phyloP scores from a whole-genome alignment of 2,113 vertebrate genomes.

The Notarius quadriscutis region DNA sequence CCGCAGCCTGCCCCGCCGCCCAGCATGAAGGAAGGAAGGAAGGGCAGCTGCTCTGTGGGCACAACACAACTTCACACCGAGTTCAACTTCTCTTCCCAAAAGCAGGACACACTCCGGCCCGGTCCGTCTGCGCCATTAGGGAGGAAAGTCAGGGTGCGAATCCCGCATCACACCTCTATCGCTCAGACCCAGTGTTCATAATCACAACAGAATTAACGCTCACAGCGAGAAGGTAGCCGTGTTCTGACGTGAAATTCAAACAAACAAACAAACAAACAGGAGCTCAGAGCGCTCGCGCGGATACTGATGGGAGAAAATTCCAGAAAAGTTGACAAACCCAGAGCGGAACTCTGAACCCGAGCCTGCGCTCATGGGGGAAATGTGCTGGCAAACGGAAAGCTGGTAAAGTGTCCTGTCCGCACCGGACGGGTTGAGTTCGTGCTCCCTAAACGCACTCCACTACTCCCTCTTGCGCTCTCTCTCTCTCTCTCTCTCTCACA shows the following conservation, averaged over 20 bases:
- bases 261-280: not conserved
- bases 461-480: conserved; percentile 69
- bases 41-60: not conserved
- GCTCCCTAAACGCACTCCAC: conserved; percentile 63
- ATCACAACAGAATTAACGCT: not conserved
- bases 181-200: no score
- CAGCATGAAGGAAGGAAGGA: not conserved
- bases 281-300: no score
- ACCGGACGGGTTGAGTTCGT: conserved; percentile 17
- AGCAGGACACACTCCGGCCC: not conserved
- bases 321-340: no score
- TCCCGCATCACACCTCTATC: no score
- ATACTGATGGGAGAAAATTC: no score
- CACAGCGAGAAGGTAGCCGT: not conserved
- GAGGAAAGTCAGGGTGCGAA: not conserved
- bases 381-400: not conserved
- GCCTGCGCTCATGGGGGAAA: not conserved
- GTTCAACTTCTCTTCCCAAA: not conserved
- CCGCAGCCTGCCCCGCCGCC: not conserved
- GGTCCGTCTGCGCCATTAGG: no score
- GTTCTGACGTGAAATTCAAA: not conserved
- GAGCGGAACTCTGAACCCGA: not conserved
- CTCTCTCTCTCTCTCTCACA: conserved; percentile 53
- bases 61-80: conserved; percentile 4
- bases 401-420: not conserved